phyloP scores from a whole-genome alignment of 2,797 vertebrate genomes.

The Furcifer pardalis region DNA sequence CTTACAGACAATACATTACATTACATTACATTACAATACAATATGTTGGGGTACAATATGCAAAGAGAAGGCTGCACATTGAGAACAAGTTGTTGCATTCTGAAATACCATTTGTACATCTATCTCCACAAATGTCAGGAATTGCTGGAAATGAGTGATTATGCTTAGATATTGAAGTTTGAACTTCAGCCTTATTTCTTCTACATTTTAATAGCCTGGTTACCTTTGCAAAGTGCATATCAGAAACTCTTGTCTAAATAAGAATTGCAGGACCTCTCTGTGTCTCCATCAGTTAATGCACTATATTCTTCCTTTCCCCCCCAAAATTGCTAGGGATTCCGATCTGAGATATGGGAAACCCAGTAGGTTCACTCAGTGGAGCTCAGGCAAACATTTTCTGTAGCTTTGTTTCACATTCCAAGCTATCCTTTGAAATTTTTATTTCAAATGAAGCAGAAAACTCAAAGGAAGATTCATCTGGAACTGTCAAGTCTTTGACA shows the following conservation, averaged over 20 bases:
- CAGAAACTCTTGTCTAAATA: neutral
- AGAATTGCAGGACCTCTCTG: neutral
- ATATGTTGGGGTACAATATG: too few relatives aligned
- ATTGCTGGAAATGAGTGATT: neutral
- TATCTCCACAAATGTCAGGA: neutral
- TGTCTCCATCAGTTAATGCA: neutral
- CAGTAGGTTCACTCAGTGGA: neutral
- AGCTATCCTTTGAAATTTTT: neutral
- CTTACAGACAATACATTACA: too few relatives aligned
- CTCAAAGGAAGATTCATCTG: neutral
- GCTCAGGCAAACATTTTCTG: conserved; percentile 23
- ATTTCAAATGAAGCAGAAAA: conserved; percentile 35
- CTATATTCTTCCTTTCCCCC: neutral
- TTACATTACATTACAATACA: too few relatives aligned
- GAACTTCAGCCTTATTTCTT: conserved; percentile 4
- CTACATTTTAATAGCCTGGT: neutral
- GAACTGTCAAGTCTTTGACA: conserved; percentile 23
- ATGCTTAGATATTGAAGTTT: neutral
- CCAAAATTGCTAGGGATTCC: conserved; percentile 18
- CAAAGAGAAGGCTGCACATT: neutral
- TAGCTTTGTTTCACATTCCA: neutral
- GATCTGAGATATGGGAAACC: conserved; percentile 19
- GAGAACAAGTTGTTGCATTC: neutral
- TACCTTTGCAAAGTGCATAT: neutral
- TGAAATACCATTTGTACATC: neutral